Percentiles rank a stretch among this genome's conserved stretches.
These are phyloP conservation scores for Phocoena phocoena DNA, from an alignment of 2,113 vertebrate species.

Conservation along the genomic window DNA sequence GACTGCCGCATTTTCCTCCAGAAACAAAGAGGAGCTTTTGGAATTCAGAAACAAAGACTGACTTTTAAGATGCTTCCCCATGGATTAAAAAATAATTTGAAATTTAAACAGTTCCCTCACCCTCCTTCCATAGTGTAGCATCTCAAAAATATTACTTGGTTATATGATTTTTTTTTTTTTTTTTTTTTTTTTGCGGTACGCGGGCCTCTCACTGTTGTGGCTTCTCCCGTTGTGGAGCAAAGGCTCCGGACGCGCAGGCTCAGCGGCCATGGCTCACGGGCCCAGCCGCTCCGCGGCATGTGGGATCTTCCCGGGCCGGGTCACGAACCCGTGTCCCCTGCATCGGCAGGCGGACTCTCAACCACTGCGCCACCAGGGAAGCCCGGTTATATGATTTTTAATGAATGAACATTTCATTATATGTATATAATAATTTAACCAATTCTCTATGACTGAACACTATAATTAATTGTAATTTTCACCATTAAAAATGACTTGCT, in stretches of 20 bases:
- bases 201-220: too few relatives aligned
- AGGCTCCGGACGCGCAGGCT: too few relatives aligned
- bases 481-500: not conserved
- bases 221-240: too few relatives aligned
- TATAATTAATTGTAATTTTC: not conserved
- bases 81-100: not conserved
- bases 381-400: not conserved
- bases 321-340: too few relatives aligned
- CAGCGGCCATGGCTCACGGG: too few relatives aligned
- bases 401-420: not conserved
- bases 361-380: too few relatives aligned
- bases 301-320: too few relatives aligned
- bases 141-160: not conserved
- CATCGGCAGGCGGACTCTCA: too few relatives aligned
- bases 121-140: not conserved
- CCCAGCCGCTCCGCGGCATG: too few relatives aligned
- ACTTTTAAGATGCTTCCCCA: not conserved
- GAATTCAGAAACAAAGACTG: not conserved
- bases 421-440: not conserved
- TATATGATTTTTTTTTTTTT: not conserved
- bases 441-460: not conserved
- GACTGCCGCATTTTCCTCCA: not conserved
- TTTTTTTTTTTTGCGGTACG: too few relatives aligned
- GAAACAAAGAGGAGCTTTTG: not conserved
- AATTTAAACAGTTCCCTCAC: not conserved